Evolutionary conservation across 2,113 vertebrate genomes (phyloP), one percentile per base, ranked within the genome.

Genomic region (Chamaea fasciata): DNA sequence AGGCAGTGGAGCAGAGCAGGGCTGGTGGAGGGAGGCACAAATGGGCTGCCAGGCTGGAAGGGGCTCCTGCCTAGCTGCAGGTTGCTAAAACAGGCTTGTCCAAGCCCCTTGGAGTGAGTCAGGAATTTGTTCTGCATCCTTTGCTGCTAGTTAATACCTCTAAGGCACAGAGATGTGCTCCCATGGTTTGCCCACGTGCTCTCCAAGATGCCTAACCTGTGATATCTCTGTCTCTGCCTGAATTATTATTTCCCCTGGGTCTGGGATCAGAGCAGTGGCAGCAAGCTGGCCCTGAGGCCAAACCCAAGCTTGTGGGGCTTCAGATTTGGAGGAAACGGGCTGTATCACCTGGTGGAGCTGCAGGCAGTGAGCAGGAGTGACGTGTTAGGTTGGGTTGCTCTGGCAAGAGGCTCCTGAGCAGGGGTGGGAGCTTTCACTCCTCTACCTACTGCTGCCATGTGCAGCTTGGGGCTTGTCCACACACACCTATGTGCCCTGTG

Each of bases 221-320:
- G 46, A 14, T 21, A 5, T 41, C 33, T n/a, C 28, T 21, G 26
- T 33, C 28, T 53, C 19, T 18, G 13, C 24, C 37, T 3, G 7
- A 52, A 8, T 21, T 7, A 3, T 33, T n/a, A 6, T 22, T 56
- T 69, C 4, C 21, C 30, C 6, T 1, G 0, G 18, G 5, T 16
- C 37, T 46, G n/a, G 26, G n/a, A 30, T 15, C 5, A 59, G 63
- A 62, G 13, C 4, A 27, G 42, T 16, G 49, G n/a, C 64, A 74
- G 59, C 27, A 68, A 59, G 21, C 13, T 56, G 53, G 12, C 16
- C 19, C 24, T 62, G 46, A 15, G 31, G 22, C 21, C 37, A 62
- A 77, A 42, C 8, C 18, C 14, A 21, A 15, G 26, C 15, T 74
- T 35, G 26, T 28, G 22, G 30, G 46, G 3, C 7, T 21, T 86